Conservation (phyloP, 2,113 vertebrate genomes). For the Meles meles region DNA sequence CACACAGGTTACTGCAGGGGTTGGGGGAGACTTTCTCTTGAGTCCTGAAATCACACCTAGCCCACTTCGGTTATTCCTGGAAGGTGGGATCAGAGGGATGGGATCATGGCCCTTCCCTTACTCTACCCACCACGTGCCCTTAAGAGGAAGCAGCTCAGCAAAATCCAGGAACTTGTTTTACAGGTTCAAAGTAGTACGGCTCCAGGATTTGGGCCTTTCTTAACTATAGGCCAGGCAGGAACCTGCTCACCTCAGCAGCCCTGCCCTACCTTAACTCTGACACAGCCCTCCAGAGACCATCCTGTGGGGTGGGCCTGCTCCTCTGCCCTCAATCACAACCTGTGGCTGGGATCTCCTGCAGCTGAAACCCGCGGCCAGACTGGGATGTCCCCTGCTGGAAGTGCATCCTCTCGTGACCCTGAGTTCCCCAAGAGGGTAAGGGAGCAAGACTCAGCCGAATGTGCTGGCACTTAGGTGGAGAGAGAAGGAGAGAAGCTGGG, state of each 20-base stretch:
- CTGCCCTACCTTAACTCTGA: background rate
- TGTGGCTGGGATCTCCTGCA: background rate
- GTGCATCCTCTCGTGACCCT: background rate
- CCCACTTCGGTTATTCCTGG: background rate
- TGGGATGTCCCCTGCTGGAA: background rate
- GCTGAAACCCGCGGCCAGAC: background rate
- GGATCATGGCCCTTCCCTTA: background rate
- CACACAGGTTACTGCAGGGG: background rate
- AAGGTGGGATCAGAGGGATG: background rate
- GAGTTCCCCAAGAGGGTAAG: background rate
- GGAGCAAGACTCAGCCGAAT: background rate
- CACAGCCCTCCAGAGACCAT: background rate
- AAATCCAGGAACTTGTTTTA: background rate
- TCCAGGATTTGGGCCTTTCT: background rate
- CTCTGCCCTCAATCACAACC: background rate
- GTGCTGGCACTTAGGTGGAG: background rate
- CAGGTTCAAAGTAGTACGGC: background rate
- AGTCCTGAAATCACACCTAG: background rate
- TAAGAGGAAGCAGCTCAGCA: background rate
- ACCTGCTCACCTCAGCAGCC: background rate
- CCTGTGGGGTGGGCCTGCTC: background rate
- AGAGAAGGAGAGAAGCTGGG: background rate
- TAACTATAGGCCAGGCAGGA: background rate
- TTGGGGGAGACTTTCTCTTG: background rate
- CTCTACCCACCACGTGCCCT: background rate